These are phyloP conservation scores for Ptychobarbus kaznakovi DNA, from an alignment of 2,797 vertebrate genomes.

Conservation along the genomic window DNA sequence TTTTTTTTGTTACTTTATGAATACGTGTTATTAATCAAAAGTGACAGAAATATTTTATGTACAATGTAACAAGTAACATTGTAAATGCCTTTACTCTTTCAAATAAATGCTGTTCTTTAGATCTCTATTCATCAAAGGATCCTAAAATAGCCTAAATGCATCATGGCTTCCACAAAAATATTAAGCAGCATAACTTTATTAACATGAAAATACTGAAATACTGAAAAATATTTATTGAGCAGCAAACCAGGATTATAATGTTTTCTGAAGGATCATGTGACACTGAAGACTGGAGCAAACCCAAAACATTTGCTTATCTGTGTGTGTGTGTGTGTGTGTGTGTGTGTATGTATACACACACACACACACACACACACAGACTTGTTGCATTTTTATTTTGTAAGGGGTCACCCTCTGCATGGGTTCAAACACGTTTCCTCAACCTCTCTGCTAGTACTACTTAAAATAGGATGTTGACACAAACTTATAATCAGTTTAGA, in stretches of 20 bases:
- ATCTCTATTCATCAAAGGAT: too few species aligned
- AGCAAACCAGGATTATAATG: neutral
- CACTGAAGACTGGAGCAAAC: neutral
- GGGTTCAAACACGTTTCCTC: constrained; percentile 18
- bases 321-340: neutral
- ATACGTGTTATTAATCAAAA: neutral
- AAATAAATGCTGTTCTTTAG: neutral
- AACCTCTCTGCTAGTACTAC: neutral
- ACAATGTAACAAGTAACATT: neutral
- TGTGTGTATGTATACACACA: too few species aligned
- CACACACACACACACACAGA: neutral
- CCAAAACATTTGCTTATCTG: neutral
- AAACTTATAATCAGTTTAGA: constrained; percentile 8
- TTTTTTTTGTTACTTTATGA: neutral
- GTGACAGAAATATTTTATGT: too few species aligned
- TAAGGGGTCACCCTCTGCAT: neutral
- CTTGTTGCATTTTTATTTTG: neutral
- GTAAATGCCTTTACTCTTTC: neutral
- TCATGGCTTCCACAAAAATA: neutral
- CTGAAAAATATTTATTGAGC: neutral
- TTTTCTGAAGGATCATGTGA: neutral
- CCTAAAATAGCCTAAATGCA: neutral
- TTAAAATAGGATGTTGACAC: constrained; percentile 14
- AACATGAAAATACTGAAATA: neutral
- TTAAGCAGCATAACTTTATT: neutral